A percentile compares a stretch with the other conserved stretches of the same genome.
Evolutionary conservation across 2,113 vertebrate genomes (phyloP).

Genomic region (Ornithorhynchus anatinus): DNA sequence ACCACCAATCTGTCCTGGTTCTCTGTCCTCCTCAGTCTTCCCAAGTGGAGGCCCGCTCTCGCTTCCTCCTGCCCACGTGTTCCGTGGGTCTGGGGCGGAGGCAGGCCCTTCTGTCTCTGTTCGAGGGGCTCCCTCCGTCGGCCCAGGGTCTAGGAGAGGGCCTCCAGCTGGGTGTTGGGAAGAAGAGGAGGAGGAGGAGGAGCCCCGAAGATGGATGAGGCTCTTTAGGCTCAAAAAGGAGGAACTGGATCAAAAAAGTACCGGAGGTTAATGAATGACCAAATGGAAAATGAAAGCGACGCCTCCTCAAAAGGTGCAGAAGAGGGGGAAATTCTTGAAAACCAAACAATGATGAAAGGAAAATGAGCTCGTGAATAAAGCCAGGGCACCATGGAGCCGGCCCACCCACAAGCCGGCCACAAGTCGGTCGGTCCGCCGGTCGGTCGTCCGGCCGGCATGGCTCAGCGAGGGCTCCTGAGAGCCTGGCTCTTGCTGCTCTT

Average conservation of each 20-base stretch:
- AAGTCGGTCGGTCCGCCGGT: not conserved
- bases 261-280: not conserved
- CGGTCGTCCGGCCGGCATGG: fast-evolving
- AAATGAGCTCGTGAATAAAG: not conserved
- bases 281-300: constrained; percentile 32
- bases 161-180: too few species aligned
- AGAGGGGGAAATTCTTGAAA: constrained; percentile 8
- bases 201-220: too few species aligned
- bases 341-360: not conserved
- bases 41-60: not conserved
- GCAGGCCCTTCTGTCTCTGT: not conserved
- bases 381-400: fast-evolving
- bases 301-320: not conserved
- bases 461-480: fast-evolving
- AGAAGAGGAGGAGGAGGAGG: not conserved
- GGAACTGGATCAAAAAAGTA: not conserved
- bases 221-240: not conserved
- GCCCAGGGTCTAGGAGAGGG: too few species aligned
- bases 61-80: fast-evolving
- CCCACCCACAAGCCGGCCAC: too few species aligned
- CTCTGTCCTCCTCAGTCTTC: too few species aligned
- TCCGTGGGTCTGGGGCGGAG: not conserved
- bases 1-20: too few species aligned
- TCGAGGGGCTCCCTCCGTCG: not conserved
- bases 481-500: fast-evolving